phyloP scores from a whole-genome alignment of 2,888 invertebrate species.

The Liposcelis brunnea region DNA sequence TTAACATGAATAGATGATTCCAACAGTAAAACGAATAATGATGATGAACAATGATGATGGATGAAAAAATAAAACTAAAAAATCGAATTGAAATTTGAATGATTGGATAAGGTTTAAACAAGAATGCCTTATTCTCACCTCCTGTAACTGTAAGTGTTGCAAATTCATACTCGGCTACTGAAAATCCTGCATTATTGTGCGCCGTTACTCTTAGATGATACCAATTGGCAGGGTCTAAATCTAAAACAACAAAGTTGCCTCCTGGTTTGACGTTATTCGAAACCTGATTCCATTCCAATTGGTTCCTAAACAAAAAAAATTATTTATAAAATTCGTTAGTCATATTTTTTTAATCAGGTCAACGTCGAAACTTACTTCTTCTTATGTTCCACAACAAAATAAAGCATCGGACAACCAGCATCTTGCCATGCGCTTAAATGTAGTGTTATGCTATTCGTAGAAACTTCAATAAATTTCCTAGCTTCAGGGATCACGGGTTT shows the following conservation, averaged over 20 bases:
- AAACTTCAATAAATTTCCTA: conserved; percentile 77
- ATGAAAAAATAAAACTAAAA: no score
- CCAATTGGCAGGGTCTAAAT: conserved; percentile 86
- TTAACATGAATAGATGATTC: no score
- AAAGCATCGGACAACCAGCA: conserved; percentile 88
- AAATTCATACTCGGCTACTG: conserved; percentile 88
- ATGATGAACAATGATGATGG: no score
- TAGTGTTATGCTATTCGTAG: conserved; percentile 81
- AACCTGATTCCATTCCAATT: conserved; percentile 83
- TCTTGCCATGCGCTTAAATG: conserved; percentile 88
- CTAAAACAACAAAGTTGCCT: conserved; percentile 77
- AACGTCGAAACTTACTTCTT: conserved; percentile 47
- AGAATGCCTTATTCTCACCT: no score
- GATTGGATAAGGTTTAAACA: no score
- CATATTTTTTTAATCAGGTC: background rate
- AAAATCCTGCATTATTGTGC: conserved; percentile 90
- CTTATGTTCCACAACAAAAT: conserved; percentile 88
- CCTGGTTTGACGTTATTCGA: conserved; percentile 84
- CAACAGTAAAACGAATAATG: no score
- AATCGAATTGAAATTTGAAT: no score
- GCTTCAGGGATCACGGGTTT: conserved; percentile 87
- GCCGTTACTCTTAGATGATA: conserved; percentile 81
- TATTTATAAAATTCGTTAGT: conserved; percentile 5
- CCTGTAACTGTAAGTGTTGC: conserved; percentile 86
- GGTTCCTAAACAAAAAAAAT: conserved; percentile 37